A percentile compares a stretch with the other conserved stretches of the same genome.
Evolutionary conservation across 2,797 vertebrate species (phyloP).

Genomic region (Darevskia nairensis): DNA sequence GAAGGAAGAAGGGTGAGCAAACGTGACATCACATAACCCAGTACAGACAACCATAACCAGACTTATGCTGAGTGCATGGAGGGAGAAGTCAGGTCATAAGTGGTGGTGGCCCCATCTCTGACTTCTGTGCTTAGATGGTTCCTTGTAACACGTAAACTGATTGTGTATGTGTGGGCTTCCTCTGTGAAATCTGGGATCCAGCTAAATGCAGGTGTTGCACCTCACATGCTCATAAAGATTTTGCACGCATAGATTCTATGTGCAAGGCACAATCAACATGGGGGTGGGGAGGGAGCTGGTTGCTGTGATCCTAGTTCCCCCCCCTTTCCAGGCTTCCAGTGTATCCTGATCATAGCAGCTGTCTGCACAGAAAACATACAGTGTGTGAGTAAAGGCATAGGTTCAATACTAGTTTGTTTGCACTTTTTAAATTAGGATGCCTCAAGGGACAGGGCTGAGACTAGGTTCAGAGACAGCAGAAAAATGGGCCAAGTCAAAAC

Average conservation of each 20-base stretch:
- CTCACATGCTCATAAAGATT: neutral
- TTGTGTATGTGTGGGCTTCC: neutral
- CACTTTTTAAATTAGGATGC: neutral
- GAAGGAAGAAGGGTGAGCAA: neutral
- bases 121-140: neutral
- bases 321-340: neutral
- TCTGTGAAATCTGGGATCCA: neutral
- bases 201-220: neutral
- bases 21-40: neutral
- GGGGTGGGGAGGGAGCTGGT: neutral
- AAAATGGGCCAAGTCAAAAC: neutral
- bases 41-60: neutral
- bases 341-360: no score
- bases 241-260: neutral
- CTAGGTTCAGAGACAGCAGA: neutral
- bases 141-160: neutral
- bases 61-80: neutral
- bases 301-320: neutral
- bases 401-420: neutral
- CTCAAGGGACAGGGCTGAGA: neutral
- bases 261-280: neutral
- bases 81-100: neutral
- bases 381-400: neutral
- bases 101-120: neutral
- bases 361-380: neutral